Evolutionary conservation across 2,113 vertebrate species (phyloP).

Genomic region (Erinaceus europaeus): DNA sequence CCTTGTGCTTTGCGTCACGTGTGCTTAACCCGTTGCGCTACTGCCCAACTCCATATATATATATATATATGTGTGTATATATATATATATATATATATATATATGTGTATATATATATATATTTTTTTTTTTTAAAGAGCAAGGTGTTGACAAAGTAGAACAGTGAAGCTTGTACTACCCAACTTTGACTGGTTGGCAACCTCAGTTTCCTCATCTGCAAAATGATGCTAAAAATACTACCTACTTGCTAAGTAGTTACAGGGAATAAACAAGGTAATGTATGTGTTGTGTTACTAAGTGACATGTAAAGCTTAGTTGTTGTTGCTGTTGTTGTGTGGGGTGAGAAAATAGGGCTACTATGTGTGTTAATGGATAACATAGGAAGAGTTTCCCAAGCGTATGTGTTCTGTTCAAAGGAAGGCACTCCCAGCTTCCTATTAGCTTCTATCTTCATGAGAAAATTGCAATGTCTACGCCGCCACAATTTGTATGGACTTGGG

Average conservation of each 20-base stretch:
- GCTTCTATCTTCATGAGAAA: neutral
- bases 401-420: neutral
- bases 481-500: neutral
- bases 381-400: neutral
- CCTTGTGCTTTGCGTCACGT: no score
- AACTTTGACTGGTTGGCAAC: neutral
- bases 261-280: no score
- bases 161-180: neutral
- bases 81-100: no score
- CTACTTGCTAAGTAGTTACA: no score
- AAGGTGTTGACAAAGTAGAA: neutral
- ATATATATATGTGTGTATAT: no score
- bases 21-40: no score
- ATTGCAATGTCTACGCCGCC: neutral
- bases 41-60: no score
- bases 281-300: no score
- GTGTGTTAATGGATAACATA: neutral
- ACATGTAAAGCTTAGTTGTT: neutral
- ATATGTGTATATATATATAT: no score
- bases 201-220: no score
- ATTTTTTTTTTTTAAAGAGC: neutral
- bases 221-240: no score
- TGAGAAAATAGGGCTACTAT: neutral
- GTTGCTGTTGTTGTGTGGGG: neutral
- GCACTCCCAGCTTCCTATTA: neutral